A percentile compares a stretch with the other conserved stretches of the same genome.
Conservation (phyloP, 2,113 vertebrate genomes). For the Aspidoscelis tigris region DNA sequence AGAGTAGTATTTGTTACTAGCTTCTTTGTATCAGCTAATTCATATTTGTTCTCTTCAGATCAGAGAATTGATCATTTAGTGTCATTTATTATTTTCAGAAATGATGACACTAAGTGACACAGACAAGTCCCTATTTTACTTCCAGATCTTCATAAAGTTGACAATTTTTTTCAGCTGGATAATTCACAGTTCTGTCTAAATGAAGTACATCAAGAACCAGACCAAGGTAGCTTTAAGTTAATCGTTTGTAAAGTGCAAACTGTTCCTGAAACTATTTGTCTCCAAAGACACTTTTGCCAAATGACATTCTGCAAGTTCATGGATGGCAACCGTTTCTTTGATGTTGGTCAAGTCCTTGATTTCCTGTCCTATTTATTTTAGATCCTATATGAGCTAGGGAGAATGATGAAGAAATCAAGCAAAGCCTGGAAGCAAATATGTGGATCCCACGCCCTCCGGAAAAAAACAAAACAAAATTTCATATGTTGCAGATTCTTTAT, state of each 20-base stretch:
- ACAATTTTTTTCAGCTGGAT: neutral
- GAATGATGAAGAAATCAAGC: neutral
- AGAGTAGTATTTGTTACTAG: neutral
- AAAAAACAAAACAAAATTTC: no score
- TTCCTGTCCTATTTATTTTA: neutral
- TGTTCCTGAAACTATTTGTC: neutral
- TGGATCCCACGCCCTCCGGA: neutral
- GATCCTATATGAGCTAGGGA: neutral
- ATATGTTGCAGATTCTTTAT: neutral
- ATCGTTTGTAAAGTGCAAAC: neutral
- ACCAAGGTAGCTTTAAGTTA: neutral
- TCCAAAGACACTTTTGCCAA: neutral
- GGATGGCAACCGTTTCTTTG: neutral
- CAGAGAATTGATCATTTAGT: neutral
- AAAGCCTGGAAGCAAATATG: neutral
- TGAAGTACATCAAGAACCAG: neutral
- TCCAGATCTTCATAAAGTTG: neutral
- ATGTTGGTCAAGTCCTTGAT: neutral
- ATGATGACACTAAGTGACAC: neutral
- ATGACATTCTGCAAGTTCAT: neutral
- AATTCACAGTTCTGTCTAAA: neutral
- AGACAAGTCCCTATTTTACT: neutral
- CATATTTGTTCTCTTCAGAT: constrained; percentile 6
- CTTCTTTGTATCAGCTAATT: neutral
- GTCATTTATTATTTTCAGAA: neutral